Evolutionary conservation across 2,113 vertebrate genomes (phyloP), one percentile per base, ranked within the genome.

Genomic region (Neodontobutis hainanensis): DNA sequence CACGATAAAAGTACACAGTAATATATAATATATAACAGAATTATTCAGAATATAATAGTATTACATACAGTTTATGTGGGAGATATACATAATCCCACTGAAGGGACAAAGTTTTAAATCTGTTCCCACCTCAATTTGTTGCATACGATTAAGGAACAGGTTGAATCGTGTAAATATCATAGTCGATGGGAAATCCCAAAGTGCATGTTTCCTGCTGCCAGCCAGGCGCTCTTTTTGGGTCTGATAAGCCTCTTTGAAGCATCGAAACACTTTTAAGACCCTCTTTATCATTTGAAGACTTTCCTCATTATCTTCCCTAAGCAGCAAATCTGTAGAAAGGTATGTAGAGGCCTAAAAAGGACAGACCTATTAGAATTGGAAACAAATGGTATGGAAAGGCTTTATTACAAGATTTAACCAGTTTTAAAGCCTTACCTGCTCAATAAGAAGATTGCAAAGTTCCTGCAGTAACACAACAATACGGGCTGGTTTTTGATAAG

Each of bases 151-250:
- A 48, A 92, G 84, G 83, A 95, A 94, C 53, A 77, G 75, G 87
- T 89, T 88, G 85, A 88, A 94, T 84, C 82, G 91, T 63, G 76
- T 83, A 84, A 96, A 95, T 50, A 94, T 84, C 81, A 94, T 66
- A 49, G 88, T 79, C 77, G 86, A 87, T 42, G 88, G 92, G 82
- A 96, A 97, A 91, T 96, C 90, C 93, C 92, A 94, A 4, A 58
- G 80, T 75, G 92, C 88, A 59, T 68, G 60, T 73, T 90, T 85
- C 32, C 60, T 82, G 60, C 78, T 85, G 34, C 12, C 14, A 0
- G 90, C 91, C 71, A 91, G 92, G 56, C 56, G 75, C 61, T 88
- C 86, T 78, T 85, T 92, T 67, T 92, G 88, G 49, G 50, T 85
- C 68, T 91, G 89, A 58, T 94, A 95, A 32, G 78, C 90, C 68